Evolutionary conservation across 2,888 invertebrate species (phyloP).

Genomic region (Meghimatium bilineatum): DNA sequence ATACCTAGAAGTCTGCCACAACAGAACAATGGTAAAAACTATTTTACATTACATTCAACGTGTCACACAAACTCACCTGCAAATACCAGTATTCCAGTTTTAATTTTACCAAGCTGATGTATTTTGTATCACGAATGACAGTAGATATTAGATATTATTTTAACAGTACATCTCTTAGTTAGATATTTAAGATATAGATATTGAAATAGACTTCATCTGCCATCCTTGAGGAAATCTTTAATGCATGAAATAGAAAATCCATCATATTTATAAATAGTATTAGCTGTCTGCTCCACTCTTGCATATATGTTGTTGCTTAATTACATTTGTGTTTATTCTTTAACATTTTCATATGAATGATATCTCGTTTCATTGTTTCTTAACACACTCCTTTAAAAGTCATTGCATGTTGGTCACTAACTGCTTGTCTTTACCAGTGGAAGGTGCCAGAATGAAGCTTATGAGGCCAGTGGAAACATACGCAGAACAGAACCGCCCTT

Average conservation of each 20-base stretch:
- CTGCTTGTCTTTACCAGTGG: conserved; percentile 80
- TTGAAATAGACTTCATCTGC: background rate
- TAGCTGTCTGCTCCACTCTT: background rate
- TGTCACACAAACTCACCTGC: too few relatives aligned
- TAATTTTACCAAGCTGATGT: too few relatives aligned
- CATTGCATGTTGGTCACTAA: conserved; percentile 43
- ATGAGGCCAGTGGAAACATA: conserved; percentile 82
- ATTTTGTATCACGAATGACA: too few relatives aligned
- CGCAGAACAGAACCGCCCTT: conserved; percentile 75
- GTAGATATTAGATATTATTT: too few relatives aligned
- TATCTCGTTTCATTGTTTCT: background rate
- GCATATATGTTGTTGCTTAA: background rate
- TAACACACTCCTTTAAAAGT: background rate
- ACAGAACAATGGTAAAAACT: too few relatives aligned
- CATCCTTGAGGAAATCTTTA: too few relatives aligned
- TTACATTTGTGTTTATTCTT: background rate
- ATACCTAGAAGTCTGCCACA: too few relatives aligned
- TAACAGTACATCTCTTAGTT: background rate
- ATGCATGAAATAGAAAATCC: background rate
- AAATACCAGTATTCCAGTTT: too few relatives aligned
- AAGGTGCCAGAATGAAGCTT: conserved; percentile 92
- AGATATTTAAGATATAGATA: background rate
- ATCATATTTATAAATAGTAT: background rate
- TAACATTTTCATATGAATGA: background rate
- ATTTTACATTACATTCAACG: too few relatives aligned